phyloP scores from a whole-genome alignment of 1,140 invertebrate species.

The Gyrodactylus bullatarudis region DNA sequence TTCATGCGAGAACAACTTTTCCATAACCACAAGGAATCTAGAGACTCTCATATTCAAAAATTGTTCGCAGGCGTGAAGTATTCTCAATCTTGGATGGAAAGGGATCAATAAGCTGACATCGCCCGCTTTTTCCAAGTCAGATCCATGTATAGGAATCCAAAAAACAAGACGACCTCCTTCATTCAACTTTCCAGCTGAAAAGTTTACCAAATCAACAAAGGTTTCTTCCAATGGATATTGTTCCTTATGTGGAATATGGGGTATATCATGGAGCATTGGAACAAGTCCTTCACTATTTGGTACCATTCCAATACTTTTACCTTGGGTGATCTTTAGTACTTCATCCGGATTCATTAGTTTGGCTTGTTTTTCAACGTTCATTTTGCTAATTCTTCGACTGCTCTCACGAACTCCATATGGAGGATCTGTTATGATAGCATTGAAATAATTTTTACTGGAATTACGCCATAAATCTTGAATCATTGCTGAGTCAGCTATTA shows the following conservation, averaged over 20 bases:
- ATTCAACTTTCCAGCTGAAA: neutral
- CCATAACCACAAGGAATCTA: too few species aligned
- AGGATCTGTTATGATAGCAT: conserved; percentile 2
- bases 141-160: neutral
- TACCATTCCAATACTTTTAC: neutral
- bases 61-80: too few species aligned
- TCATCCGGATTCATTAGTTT: neutral
- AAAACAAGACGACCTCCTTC: too few species aligned
- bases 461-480: neutral
- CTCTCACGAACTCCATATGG: conserved; percentile 1
- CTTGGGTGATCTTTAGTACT: neutral
- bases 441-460: neutral
- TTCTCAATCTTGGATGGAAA: neutral
- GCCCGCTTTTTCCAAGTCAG: neutral
- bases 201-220: neutral
- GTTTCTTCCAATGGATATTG: neutral
- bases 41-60: too few species aligned
- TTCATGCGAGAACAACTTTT: too few species aligned
- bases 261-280: neutral
- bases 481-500: neutral
- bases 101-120: neutral
- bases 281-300: neutral
- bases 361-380: neutral
- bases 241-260: neutral
- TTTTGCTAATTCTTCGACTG: neutral